Evolutionary conservation across 2,888 invertebrate species (phyloP), one percentile per base, ranked within the genome.

Genomic region (Cosmorhoe ocellata): DNA sequence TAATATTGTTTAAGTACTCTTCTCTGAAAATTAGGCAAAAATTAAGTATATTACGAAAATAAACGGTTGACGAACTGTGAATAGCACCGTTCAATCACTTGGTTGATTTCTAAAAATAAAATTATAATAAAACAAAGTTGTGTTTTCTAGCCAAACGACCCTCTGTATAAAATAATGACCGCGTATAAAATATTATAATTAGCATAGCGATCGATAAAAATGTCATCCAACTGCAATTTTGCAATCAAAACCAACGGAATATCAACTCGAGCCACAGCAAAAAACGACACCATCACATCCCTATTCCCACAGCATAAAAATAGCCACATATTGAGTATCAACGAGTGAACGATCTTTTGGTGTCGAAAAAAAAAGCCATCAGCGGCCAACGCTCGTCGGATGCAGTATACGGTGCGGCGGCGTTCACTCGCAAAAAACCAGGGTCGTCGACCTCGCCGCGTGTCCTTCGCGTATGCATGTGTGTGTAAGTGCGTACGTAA

Each of bases 371-470:
- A 73, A 67, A 72, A 61, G 59, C 64, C 64, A 63, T 59, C 77
- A 84, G 69, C 79, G 83, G 81, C 87, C 89, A 89, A 88, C 85
- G 80, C 79, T 78, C 83, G 81, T 67, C 65, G 82, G 63, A 65
- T 65, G 74, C 74, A 85, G 76, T 85, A 77, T 76, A 74, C 79
- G 78, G 84, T 79, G 83, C 80, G 78, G 65, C 76, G 75, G 77
- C 72, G 83, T 81, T 78, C 40, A 31, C 76, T 79, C 78, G 88
- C 84, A 88, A 89, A 90, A 90, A 89, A 88, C 79, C 61, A 68
- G 79, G 86, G 87, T 87, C 79, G 75, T 80, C 72, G 81, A 85
- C 82, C 86, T 76, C 76, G 68, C 85, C 69, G 74, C 83, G 84
- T 88, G 89, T 88, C 89, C 89, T 89, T 89, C 89, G 89, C 66